Conservation (phyloP, 2,888 invertebrate genomes). For the Eugnorisma glareosa region DNA sequence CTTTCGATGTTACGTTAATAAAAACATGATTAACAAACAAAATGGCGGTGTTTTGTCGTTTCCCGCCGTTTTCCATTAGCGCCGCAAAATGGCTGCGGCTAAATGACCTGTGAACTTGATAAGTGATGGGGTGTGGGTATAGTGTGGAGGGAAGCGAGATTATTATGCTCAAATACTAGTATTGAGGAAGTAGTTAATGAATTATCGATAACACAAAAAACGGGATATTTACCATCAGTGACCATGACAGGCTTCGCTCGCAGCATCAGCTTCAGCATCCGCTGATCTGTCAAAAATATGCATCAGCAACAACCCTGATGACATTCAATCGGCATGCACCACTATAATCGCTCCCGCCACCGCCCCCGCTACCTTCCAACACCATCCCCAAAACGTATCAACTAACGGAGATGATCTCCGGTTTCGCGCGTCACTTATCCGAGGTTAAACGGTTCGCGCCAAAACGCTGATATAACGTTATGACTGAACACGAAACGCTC, state of each 20-base stretch:
- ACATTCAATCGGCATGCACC: neutral
- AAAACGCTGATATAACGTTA: slow-evolving; percentile 48
- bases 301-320: too few relatives aligned
- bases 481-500: slow-evolving; percentile 41
- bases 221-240: too few relatives aligned
- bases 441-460: slow-evolving; percentile 63
- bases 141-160: slow-evolving; percentile 39
- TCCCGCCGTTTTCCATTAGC: slow-evolving; percentile 74
- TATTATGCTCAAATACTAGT: slow-evolving; percentile 5
- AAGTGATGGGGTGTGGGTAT: slow-evolving; percentile 62
- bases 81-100: slow-evolving; percentile 66
- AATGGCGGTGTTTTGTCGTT: slow-evolving; percentile 69
- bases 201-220: too few relatives aligned
- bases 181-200: neutral
- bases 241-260: too few relatives aligned
- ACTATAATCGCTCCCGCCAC: slow-evolving; percentile 3
- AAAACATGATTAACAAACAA: slow-evolving; percentile 66
- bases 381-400: slow-evolving; percentile 6
- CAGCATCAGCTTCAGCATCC: too few relatives aligned
- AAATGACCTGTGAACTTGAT: slow-evolving; percentile 80
- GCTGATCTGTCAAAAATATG: too few relatives aligned
- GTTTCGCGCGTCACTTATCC: slow-evolving; percentile 49
- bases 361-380: slow-evolving; percentile 31
- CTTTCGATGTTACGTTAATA: slow-evolving; percentile 51
- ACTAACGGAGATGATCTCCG: slow-evolving; percentile 57